A percentile compares a stretch with the other conserved stretches of the same genome.
Evolutionary conservation across 2,797 vertebrate genomes (phyloP).

Genomic region (Cheracebus regulus): DNA sequence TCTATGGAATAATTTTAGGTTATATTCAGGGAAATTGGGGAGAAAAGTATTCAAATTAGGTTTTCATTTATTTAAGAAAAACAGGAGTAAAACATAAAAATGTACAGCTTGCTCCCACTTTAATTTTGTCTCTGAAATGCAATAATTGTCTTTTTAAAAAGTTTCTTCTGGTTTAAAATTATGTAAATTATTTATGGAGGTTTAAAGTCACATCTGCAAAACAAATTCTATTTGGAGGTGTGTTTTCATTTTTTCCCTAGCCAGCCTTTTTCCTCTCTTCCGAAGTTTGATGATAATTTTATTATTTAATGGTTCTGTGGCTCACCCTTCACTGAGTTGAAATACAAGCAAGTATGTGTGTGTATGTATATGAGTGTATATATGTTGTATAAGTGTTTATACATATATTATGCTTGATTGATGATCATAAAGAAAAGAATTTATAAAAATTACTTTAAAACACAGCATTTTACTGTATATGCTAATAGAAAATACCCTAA

Average conservation of each 20-base stretch:
- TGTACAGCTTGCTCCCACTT: not conserved
- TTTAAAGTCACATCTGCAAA: not conserved
- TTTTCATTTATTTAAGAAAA: not conserved
- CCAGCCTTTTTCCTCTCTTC: not conserved
- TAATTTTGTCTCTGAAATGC: not conserved
- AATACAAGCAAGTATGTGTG: not conserved
- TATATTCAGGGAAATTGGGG: not conserved
- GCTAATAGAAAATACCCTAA: not conserved
- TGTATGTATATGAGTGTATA: fast-evolving
- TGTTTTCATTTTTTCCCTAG: not conserved
- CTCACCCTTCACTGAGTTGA: not conserved
- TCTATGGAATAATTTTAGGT: not conserved
- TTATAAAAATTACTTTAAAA: not conserved
- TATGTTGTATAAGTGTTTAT: not conserved
- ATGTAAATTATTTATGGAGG: not conserved
- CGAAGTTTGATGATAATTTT: not conserved
- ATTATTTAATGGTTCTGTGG: not conserved
- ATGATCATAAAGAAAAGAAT: not conserved
- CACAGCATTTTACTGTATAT: not conserved
- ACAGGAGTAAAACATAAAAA: not conserved
- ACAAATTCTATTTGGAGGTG: not conserved
- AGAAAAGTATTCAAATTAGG: not conserved
- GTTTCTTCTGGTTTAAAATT: not conserved
- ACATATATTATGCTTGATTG: not conserved
- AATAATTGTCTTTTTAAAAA: not conserved